A percentile compares a stretch with the other conserved stretches of the same genome.
These are phyloP conservation scores for Latrodectus elegans DNA, from an alignment of 2,888 invertebrate species.

Conservation along the genomic window DNA sequence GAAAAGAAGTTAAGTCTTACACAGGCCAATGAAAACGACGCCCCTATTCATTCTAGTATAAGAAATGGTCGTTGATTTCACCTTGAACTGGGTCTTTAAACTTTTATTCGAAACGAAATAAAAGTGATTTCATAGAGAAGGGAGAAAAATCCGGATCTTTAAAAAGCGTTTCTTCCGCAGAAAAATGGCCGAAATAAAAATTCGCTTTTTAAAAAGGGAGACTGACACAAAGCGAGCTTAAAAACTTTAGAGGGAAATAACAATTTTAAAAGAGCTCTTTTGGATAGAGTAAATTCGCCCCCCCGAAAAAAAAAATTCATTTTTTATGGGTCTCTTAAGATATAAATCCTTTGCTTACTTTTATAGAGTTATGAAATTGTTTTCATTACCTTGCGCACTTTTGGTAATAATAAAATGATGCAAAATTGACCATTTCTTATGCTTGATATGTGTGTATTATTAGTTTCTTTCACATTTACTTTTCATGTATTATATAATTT, in stretches of 20 bases:
- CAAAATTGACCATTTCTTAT: no score
- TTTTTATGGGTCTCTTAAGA: conserved; percentile 40
- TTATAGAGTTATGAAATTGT: conserved; percentile 22
- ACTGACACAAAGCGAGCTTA: conserved; percentile 18
- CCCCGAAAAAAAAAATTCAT: conserved; percentile 42
- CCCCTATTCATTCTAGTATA: no score
- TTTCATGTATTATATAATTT: no score
- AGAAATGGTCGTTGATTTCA: conserved; percentile 21
- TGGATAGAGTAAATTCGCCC: conserved; percentile 44
- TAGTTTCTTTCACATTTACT: no score
- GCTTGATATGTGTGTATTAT: no score
- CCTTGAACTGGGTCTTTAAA: conserved; percentile 51
- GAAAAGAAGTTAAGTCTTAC: no score
- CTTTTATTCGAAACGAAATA: conserved; percentile 41
- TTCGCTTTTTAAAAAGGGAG: conserved; percentile 41
- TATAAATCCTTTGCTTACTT: conserved; percentile 11
- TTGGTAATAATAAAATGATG: no score
- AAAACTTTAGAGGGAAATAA: conserved; percentile 19
- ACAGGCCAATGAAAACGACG: no score
- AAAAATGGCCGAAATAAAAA: conserved; percentile 50
- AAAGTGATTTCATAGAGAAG: conserved; percentile 38
- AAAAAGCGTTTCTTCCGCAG: conserved; percentile 50
- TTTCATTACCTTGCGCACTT: no score
- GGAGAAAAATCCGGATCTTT: conserved; percentile 39
- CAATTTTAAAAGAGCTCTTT: conserved; percentile 45